Evolutionary conservation across 1,140 invertebrate species (phyloP).

Genomic region (Zaprionus lachaisei): DNA sequence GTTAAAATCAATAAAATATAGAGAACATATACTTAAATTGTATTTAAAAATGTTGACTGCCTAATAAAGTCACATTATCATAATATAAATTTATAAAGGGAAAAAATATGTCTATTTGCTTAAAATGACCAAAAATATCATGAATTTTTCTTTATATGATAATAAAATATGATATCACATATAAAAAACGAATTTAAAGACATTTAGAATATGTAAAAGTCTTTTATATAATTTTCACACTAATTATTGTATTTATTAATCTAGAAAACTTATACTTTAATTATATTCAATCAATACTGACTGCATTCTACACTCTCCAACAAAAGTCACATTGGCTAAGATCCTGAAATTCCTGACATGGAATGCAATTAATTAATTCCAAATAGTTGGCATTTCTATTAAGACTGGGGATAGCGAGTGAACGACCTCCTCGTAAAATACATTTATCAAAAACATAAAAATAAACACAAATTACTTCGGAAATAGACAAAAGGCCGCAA

Average conservation of each 20-base stretch:
- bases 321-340: neutral
- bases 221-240: neutral
- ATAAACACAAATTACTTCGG: slow-evolving; percentile 79
- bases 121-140: no score
- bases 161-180: no score
- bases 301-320: neutral
- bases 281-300: neutral
- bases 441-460: slow-evolving; percentile 83
- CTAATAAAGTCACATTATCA: no score
- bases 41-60: no score
- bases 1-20: no score
- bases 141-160: no score
- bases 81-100: no score
- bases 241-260: neutral
- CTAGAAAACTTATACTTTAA: neutral
- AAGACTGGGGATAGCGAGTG: slow-evolving; percentile 38
- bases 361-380: slow-evolving; percentile 11
- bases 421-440: slow-evolving; percentile 75
- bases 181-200: no score
- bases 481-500: slow-evolving; percentile 69
- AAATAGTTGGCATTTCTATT: slow-evolving; percentile 9
- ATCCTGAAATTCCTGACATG: neutral
- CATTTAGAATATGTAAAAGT: no score
- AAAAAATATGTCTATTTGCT: no score
- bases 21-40: no score